Base-by-base conservation (phyloP, 2,888 invertebrate genomes). In the Gordius sp. region DNA sequence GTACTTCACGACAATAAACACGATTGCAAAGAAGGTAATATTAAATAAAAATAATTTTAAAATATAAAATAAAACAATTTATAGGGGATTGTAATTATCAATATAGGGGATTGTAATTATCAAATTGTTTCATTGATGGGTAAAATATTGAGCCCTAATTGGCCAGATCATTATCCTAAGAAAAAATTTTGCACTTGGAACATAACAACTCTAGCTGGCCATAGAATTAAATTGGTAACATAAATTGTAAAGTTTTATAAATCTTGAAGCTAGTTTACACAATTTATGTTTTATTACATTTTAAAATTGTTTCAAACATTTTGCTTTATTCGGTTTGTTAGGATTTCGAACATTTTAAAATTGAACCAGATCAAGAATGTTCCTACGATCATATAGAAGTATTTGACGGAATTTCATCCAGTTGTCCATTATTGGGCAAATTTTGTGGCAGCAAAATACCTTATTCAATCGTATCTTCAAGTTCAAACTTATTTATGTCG, bases 141-240 rank as follows among this genome's bases (percentile, higher is more conserved):
- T 1, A 79, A 79, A 62, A 79, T 89, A 61, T 78, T 78, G 60
- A 84, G 83, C 65, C 87, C 87, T 0, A 86, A 85, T 69, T 86
- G 81, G 68, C 87, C 87, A 0, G 80, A 82, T 62, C 62, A 63
- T 59, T 89, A 89, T 69, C 82, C 86, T 41, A 76, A 82, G 57
- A 74, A 81, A 64, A 81, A 87, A 65, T 87, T 89, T 68, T 97
- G 97, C 68, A 82, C 89, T 4, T 97, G 93, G 93, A 83, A 87
- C 64, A 84, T 97, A 67, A 80, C 80, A 1, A 89, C 91, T 0
- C 89, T 86, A 0, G 85, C 87, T 0, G 93, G 93, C 1, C 93
- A 93, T 69, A 76, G 91, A 55, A 82, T 93, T 60, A 84, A 86
- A 71, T 72, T 97, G 64, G 81, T 77, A 61, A 59, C 63, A 41